phyloP scores from a whole-genome alignment of 1,140 invertebrate species.

The Arctopsyche grandis region DNA sequence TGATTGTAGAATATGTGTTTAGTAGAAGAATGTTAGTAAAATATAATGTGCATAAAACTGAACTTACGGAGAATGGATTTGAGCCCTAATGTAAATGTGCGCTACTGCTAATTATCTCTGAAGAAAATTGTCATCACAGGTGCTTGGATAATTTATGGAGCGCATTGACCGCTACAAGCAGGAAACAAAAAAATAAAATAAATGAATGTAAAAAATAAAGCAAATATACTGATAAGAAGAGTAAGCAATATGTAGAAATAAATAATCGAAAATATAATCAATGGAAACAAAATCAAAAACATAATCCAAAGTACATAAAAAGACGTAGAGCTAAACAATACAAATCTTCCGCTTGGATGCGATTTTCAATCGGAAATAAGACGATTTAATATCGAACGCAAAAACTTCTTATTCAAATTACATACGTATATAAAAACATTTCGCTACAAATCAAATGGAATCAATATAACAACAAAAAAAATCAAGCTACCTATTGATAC shows the following conservation, averaged over 20 bases:
- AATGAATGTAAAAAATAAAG: slow-evolving; percentile 41
- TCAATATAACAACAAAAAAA: no score
- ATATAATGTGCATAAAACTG: slow-evolving; percentile 45
- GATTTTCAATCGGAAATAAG: no score
- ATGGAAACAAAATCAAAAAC: neutral
- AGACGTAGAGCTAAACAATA: neutral
- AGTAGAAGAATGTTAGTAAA: neutral
- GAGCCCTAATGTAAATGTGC: slow-evolving; percentile 50
- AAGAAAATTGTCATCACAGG: slow-evolving; percentile 48
- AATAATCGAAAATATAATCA: slow-evolving; percentile 12
- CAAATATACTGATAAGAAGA: slow-evolving; percentile 43
- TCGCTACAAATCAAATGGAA: no score
- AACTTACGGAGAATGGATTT: slow-evolving; percentile 53
- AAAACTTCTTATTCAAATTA: no score
- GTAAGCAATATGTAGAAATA: slow-evolving; percentile 38
- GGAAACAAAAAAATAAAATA: slow-evolving; percentile 47
- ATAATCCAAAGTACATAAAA: neutral
- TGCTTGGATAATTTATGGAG: slow-evolving; percentile 53
- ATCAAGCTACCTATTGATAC: no score
- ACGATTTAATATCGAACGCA: no score
- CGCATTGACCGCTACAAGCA: slow-evolving; percentile 50
- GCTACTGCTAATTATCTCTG: slow-evolving; percentile 52
- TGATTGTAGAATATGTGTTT: no score
- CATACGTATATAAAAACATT: no score
- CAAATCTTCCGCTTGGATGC: no score